Evolutionary conservation across 2,113 vertebrate genomes (phyloP).

Genomic region (Entomyzon cyanotis): DNA sequence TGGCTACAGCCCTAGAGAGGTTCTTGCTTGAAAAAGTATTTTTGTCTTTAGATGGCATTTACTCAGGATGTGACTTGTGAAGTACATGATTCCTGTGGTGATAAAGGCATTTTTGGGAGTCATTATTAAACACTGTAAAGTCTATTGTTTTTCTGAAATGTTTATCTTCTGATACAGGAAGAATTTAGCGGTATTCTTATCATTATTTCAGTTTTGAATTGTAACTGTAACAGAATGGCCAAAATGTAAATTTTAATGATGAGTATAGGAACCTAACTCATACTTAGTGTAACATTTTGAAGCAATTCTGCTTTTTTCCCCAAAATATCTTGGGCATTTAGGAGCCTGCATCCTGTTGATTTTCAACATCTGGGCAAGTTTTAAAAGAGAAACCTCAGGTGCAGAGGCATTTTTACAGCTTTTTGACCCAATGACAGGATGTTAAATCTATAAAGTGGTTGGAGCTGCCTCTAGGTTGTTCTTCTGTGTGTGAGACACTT

Average conservation of each 20-base stretch:
- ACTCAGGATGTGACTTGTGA: neutral
- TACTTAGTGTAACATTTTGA: neutral
- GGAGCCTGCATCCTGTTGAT: neutral
- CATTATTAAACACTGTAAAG: neutral
- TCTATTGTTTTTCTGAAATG: neutral
- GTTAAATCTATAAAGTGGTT: neutral
- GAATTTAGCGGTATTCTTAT: neutral
- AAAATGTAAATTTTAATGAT: neutral
- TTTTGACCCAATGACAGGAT: neutral
- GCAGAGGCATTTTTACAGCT: neutral
- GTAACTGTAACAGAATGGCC: neutral
- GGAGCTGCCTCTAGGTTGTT: neutral
- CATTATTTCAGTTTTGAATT: neutral
- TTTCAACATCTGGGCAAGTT: neutral
- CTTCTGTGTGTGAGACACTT: neutral
- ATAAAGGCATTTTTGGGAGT: neutral
- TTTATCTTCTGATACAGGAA: neutral
- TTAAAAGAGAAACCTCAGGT: neutral
- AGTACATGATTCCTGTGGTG: neutral
- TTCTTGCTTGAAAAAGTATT: neutral
- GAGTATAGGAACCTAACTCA: neutral
- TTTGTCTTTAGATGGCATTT: neutral
- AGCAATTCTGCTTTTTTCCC: neutral
- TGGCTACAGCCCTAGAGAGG: neutral
- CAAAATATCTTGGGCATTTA: neutral